Evolutionary conservation across 2,888 invertebrate species (phyloP).

Genomic region (Drosophila fulvimacula): DNA sequence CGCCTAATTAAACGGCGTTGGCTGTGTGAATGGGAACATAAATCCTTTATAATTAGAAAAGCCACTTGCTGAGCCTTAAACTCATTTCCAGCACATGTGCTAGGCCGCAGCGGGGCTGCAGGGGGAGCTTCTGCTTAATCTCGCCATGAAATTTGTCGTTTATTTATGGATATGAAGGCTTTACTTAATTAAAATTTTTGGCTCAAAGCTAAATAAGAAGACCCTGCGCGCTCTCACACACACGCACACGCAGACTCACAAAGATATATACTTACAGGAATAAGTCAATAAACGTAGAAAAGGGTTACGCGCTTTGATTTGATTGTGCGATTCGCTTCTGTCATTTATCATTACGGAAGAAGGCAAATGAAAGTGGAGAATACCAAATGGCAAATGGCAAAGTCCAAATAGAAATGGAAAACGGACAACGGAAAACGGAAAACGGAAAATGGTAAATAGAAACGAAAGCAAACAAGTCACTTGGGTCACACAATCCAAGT

Average conservation of each 20-base stretch:
- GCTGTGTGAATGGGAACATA: conserved; percentile 63
- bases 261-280: conserved; percentile 15
- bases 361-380: conserved; percentile 22
- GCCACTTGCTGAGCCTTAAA: conserved; percentile 44
- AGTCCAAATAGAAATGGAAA: conserved; percentile 2
- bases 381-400: conserved; percentile 15
- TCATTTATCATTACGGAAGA: conserved; percentile 67
- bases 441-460: conserved; percentile 14
- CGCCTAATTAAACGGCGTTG: conserved; percentile 67
- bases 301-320: conserved; percentile 69
- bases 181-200: conserved; percentile 70
- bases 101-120: conserved; percentile 9
- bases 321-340: conserved; percentile 69
- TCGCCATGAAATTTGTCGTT: conserved; percentile 67
- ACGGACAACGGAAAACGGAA: conserved; percentile 19
- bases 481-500: conserved; percentile 32
- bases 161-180: conserved; percentile 70
- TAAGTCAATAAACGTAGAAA: conserved; percentile 66
- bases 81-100: conserved; percentile 40
- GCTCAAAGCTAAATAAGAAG: conserved; percentile 16
- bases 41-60: conserved; percentile 73
- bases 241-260: conserved; percentile 12
- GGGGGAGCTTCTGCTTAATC: conserved; percentile 37
- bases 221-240: conserved; percentile 14
- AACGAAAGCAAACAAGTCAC: conserved; percentile 52